Evolutionary conservation across 2,797 vertebrate species (phyloP), one percentile per base, ranked within the genome.

Genomic region (Neosilurus hyrtlii): DNA sequence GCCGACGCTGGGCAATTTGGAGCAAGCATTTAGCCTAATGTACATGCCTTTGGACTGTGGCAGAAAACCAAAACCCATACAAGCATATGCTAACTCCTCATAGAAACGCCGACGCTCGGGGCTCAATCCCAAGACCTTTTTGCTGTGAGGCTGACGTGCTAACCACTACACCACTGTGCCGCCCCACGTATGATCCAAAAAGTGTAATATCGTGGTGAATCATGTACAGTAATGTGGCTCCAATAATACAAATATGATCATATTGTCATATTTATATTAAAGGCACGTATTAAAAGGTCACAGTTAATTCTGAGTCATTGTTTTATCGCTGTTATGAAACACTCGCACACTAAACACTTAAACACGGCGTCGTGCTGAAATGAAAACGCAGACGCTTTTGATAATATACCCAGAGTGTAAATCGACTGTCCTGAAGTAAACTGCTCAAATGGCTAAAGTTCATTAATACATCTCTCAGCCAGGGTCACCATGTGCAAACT

Each of bases 381-480:
- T 59, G 35, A 37, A 54, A 56, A 54, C 4, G 15, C n/a, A 72
- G n/a, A 72, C 10, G 0, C 15, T 73, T 72, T 56, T 30, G 71
- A 73, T 26, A 71, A 75, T 4, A 52, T 20, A 37, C 76, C 57
- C 37, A 26, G 5, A 62, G 43, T 66, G 30, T 68, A 35, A 80
- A 80, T 70, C 14, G 4, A 52, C 72, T 85, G 81, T 35, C n/a
- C 85, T 52, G 4, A 43, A 84, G 82, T 87, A 85, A 90, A 87
- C 86, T 70, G 37, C 14, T 78, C 76, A 67, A 54, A 87, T 70
- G 82, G 75, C 35, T 82, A 87, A 82, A 84, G 87, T 89, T 89
- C 80, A 86, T 80, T 79, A 75, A 77, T 72, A 10, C 67, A 11
- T 62, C 77, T 71, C 74, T 70, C 77, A 76, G 68, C 65, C 43